A percentile compares a stretch with the other conserved stretches of the same genome.
phyloP scores from a whole-genome alignment of 2,888 invertebrate species.

The Melanostoma mellinum region DNA sequence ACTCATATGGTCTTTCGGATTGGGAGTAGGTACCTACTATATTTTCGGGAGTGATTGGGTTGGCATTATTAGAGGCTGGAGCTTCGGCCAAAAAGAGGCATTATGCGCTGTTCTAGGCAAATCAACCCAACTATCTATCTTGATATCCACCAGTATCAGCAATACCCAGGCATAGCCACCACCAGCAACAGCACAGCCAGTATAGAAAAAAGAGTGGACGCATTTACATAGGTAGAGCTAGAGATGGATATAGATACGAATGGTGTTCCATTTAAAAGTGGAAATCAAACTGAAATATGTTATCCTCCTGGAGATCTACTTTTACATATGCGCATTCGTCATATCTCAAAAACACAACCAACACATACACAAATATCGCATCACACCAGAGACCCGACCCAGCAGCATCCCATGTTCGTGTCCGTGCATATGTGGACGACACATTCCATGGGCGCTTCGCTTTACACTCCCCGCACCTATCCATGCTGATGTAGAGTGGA shows the following conservation, averaged over 20 bases:
- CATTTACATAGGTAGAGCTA: slow-evolving; percentile 42
- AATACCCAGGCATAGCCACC: slow-evolving; percentile 20
- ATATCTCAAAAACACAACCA: slow-evolving; percentile 49
- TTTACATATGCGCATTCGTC: slow-evolving; percentile 73
- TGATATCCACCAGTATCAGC: slow-evolving; percentile 42
- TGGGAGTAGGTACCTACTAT: slow-evolving; percentile 46
- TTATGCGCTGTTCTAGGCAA: slow-evolving; percentile 64
- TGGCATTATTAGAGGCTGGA: slow-evolving; percentile 70
- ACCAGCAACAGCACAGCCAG: no score
- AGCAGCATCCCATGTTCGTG: slow-evolving; percentile 7
- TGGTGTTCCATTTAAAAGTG: slow-evolving; percentile 57
- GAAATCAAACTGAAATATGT: slow-evolving; percentile 70
- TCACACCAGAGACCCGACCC: neutral
- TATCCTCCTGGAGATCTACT: slow-evolving; percentile 67
- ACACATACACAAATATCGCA: slow-evolving; percentile 3
- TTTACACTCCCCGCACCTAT: slow-evolving; percentile 11
- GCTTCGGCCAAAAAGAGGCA: slow-evolving; percentile 66
- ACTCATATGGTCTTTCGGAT: slow-evolving; percentile 70
- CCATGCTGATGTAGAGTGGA: neutral
- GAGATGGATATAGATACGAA: slow-evolving; percentile 29
- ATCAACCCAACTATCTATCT: slow-evolving; percentile 62
- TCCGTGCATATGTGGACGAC: slow-evolving; percentile 61
- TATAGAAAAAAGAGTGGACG: slow-evolving; percentile 53
- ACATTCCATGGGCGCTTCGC: slow-evolving; percentile 56
- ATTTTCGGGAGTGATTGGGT: slow-evolving; percentile 73